A percentile compares a stretch with the other conserved stretches of the same genome.
Conservation (phyloP, 2,113 vertebrate species). For the Sinocyclocheilus anophthalmus region DNA sequence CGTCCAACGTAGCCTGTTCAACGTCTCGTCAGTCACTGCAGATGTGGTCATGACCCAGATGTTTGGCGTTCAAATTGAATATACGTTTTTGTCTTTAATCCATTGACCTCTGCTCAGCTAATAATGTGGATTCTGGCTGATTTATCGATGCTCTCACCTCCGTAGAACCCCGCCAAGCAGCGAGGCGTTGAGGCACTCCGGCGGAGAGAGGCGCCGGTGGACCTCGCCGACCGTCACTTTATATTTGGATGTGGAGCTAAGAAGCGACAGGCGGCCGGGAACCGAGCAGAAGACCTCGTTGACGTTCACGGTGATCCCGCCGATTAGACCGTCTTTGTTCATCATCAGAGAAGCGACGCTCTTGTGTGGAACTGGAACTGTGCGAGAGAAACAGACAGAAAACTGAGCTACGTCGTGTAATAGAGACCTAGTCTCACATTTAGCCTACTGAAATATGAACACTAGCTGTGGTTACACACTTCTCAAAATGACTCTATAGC, state of each 20-base stretch:
- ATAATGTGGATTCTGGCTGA: background rate
- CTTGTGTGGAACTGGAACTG: slow-evolving; percentile 95
- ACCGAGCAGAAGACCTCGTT: slow-evolving; percentile 99
- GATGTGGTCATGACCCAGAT: background rate
- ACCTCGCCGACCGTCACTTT: slow-evolving; percentile 99
- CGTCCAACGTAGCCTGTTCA: no score
- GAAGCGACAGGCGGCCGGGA: slow-evolving; percentile 94
- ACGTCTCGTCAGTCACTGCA: background rate
- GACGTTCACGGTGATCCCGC: slow-evolving; percentile 90
- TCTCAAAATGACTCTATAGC: background rate
- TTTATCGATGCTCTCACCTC: slow-evolving; percentile 78
- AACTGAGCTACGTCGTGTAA: background rate
- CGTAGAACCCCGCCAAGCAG: slow-evolving; percentile 94
- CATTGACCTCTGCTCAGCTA: background rate
- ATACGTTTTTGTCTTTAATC: background rate
- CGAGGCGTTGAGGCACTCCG: slow-evolving; percentile 98
- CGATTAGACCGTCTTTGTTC: slow-evolving; percentile 98
- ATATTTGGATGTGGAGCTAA: slow-evolving; percentile 99
- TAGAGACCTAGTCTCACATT: background rate
- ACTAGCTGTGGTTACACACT: background rate
- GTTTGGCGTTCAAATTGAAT: background rate
- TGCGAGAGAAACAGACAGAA: slow-evolving; percentile 52
- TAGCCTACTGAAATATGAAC: background rate
- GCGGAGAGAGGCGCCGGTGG: slow-evolving; percentile 95
- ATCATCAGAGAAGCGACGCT: slow-evolving; percentile 96